phyloP scores from a whole-genome alignment of 2,888 invertebrate genomes.

The Orthosia incerta region DNA sequence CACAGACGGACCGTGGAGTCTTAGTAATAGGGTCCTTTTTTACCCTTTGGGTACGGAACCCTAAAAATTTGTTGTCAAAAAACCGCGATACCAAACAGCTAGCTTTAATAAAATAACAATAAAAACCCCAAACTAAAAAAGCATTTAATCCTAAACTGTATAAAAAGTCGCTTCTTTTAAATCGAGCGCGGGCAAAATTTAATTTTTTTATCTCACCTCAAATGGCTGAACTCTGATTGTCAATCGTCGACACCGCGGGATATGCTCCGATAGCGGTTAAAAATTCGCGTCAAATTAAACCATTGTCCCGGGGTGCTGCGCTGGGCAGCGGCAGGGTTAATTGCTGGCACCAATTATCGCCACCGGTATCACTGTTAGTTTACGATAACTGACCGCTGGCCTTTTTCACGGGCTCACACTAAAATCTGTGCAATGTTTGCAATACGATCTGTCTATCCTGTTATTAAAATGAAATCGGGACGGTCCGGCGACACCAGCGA shows the following conservation, averaged over 20 bases:
- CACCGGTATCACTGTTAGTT: conserved; percentile 77
- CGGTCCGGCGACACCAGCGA: conserved; percentile 4
- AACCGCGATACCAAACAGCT: background rate
- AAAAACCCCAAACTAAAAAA: conserved; percentile 3
- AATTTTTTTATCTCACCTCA: conserved; percentile 62
- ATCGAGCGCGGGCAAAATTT: conserved; percentile 15
- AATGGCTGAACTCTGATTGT: conserved; percentile 72
- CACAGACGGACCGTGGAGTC: no score
- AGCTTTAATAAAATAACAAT: background rate
- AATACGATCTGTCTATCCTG: conserved; percentile 61
- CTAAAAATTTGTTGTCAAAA: background rate
- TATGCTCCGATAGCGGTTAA: conserved; percentile 73
- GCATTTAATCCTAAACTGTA: conserved; percentile 18
- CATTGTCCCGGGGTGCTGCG: conserved; percentile 65
- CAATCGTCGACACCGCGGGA: conserved; percentile 68
- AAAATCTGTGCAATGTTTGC: conserved; percentile 66
- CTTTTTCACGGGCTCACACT: conserved; percentile 66
- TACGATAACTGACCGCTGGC: conserved; percentile 69
- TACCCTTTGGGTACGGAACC: no score
- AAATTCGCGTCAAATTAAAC: conserved; percentile 79
- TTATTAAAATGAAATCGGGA: conserved; percentile 67
- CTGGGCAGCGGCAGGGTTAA: conserved; percentile 68
- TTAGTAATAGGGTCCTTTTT: no score
- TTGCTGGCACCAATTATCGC: conserved; percentile 79
- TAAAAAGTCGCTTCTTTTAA: conserved; percentile 26